Base-by-base conservation (phyloP, 2,797 vertebrate species). In the Psittacula derbiana region DNA sequence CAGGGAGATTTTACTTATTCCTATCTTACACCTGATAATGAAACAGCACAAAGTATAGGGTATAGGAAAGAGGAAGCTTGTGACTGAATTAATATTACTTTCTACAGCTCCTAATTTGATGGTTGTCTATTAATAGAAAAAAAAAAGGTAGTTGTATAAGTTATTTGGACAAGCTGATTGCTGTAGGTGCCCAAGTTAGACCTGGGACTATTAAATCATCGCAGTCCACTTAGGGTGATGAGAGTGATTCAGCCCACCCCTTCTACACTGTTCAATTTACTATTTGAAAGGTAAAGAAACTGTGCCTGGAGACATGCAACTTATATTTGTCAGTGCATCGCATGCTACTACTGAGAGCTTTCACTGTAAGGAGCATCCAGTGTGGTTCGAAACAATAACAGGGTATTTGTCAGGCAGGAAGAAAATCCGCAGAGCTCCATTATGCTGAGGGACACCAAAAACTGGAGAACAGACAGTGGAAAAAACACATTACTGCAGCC, bases 371-470 rank as follows among this genome's bases (percentile, higher is more conserved):
- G 58, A 69, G 17, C 20, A 50, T 86, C 73, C 66, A 81, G 58
- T 76, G 80, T 81, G 55, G 70, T 92, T 60, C 60, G 84, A 90
- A 91, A 81, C 70, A 96, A 57, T 73, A 86, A 79, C 20, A 90
- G 82, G 25, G 62, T 73, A 46, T 88, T 86, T 81, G 28, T 88
- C 66, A 81, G 43, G 55, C 76, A 93, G 25, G 33, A 91, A 64
- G 44, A 67, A 95, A 92, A 91, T 80, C 31, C 47, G 40, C 73
- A 78, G 69, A 50, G 43, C 86, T 93, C 75, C 70, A 47, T 86
- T 84, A 64, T 44, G 33, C 40, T 4, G 7, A 91, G 41, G 33
- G 60, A 90, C 82, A 90, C 47, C 50, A 66, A 93, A 90, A 93
- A 84, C 30, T 81, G 73, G 40, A 88, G 55, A 86, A 83, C 46